These are phyloP conservation scores for Tichodroma muraria DNA, from an alignment of 2,113 vertebrate genomes.

Conservation along the genomic window DNA sequence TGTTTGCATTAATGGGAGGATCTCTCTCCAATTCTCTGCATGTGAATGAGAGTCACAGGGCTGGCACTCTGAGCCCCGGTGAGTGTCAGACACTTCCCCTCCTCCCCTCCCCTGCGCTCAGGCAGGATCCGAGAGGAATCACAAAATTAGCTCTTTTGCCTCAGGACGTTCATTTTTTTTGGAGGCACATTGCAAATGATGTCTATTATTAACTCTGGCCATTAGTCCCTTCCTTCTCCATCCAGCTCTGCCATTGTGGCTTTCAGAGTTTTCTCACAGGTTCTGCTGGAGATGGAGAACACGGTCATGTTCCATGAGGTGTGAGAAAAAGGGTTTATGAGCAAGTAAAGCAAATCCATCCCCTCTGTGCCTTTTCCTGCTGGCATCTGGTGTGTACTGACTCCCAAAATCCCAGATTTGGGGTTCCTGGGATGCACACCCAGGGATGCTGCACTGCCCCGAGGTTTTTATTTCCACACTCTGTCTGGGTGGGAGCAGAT, in stretches of 20 bases:
- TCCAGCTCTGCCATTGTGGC: neutral
- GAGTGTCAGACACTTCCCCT: neutral
- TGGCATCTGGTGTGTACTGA: fast-evolving
- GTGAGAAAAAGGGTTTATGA: neutral
- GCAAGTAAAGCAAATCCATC: neutral
- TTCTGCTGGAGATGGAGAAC: neutral
- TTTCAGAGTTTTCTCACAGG: neutral
- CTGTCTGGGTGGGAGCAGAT: neutral
- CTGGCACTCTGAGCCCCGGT: neutral
- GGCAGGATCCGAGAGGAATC: neutral
- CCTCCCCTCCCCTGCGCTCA: neutral
- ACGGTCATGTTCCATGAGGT: neutral
- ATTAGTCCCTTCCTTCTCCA: neutral
- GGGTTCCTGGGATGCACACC: neutral
- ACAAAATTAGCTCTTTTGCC: constrained; percentile 8
- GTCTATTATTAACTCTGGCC: neutral
- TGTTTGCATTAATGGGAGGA: constrained; percentile 30
- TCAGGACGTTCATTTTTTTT: neutral
- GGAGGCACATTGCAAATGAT: neutral
- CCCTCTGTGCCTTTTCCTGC: neutral
- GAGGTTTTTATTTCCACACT: neutral
- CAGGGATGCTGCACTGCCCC: too few relatives aligned
- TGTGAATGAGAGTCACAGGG: neutral
- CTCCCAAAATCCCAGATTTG: neutral
- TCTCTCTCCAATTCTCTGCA: constrained; percentile 30